Evolutionary conservation across 2,888 invertebrate species (phyloP).

Genomic region (Chymomyza amoena): DNA sequence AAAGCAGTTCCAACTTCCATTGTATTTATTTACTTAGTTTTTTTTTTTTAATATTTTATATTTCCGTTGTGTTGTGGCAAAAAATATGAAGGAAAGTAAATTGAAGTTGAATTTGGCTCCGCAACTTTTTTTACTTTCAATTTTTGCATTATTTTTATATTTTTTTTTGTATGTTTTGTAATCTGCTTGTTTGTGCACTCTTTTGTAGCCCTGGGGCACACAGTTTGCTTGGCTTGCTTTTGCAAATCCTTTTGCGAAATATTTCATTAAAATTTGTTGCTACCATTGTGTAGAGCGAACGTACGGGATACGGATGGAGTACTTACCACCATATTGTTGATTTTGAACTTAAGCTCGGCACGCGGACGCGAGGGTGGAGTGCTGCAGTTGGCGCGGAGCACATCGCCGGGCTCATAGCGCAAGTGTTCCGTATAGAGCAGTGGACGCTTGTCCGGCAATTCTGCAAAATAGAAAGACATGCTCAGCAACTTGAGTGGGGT

Average conservation of each 20-base stretch:
- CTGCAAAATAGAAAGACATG: constrained; percentile 79
- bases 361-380: constrained; percentile 87
- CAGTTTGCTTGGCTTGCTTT: background rate
- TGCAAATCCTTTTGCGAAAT: background rate
- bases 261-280: constrained; percentile 25
- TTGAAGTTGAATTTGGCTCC: background rate
- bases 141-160: background rate
- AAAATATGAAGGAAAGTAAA: background rate
- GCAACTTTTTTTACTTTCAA: background rate
- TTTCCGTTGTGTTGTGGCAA: background rate
- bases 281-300: background rate
- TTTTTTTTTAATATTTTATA: background rate
- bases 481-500: background rate
- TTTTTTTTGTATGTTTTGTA: background rate
- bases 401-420: constrained; percentile 87
- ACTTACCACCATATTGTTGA: constrained; percentile 89
- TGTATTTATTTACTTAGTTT: background rate
- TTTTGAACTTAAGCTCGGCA: constrained; percentile 86
- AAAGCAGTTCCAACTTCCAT: background rate
- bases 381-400: constrained; percentile 88
- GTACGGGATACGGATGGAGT: background rate
- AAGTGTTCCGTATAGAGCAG: constrained; percentile 85
- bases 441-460: constrained; percentile 85
- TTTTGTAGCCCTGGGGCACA: background rate
- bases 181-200: background rate